Evolutionary conservation across 92 coral and sea anemone genomes (phyloP).

Genomic region (Plumapathes pennacea): DNA sequence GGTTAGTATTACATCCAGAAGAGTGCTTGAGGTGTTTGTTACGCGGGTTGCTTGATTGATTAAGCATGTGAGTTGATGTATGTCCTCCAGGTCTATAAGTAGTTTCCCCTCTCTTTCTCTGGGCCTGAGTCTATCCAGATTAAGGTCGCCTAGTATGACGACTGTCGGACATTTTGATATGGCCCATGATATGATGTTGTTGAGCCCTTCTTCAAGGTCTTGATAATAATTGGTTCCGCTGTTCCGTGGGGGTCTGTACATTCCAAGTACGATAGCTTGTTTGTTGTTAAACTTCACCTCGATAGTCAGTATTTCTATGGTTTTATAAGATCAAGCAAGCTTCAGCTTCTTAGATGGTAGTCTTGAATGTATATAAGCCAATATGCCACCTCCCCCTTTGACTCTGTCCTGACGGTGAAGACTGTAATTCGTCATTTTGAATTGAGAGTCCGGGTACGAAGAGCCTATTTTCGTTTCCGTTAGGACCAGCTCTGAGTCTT

Average conservation of each 20-base stretch:
- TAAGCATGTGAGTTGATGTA: conserved; percentile 12
- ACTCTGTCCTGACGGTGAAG: conserved; percentile 42
- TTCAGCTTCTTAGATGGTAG: conserved; percentile 11
- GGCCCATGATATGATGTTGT: conserved; percentile 17
- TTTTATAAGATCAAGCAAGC: neutral
- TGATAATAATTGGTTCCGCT: neutral
- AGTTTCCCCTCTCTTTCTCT: conserved; percentile 21
- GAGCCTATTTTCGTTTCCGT: conserved; percentile 41
- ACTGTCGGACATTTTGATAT: neutral
- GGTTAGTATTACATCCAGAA: conserved; percentile 38
- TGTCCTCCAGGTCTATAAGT: too few relatives aligned
- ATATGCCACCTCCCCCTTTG: conserved; percentile 48
- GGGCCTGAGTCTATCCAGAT: neutral
- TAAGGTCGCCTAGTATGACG: conserved; percentile 19
- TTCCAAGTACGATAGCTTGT: conserved; percentile 1
- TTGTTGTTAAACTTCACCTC: conserved; percentile 15
- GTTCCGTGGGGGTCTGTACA: conserved; percentile 24
- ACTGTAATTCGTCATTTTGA: conserved; percentile 28
- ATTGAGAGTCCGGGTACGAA: conserved; percentile 34
- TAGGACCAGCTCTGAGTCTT: conserved; percentile 4
- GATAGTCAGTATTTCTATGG: conserved; percentile 12
- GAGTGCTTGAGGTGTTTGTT: conserved; percentile 21
- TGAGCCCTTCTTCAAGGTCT: conserved; percentile 13
- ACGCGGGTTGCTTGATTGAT: conserved; percentile 24
- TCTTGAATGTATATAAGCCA: conserved; percentile 12